Conservation (phyloP, 2,888 invertebrate genomes). For the Drosophila hamatofila region DNA sequence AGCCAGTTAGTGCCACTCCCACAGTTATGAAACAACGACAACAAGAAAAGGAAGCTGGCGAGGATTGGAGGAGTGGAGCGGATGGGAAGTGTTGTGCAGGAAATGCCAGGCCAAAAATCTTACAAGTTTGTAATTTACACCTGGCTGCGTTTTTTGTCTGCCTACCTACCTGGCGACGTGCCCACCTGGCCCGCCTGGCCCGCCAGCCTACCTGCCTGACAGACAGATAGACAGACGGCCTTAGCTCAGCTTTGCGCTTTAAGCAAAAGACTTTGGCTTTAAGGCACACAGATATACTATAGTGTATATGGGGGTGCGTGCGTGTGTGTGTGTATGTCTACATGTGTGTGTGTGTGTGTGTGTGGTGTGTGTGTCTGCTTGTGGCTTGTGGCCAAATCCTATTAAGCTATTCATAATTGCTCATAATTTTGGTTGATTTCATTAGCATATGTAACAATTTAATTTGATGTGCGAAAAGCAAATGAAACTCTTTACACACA, state of each 20-base stretch:
- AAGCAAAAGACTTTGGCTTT: conserved; percentile 25
- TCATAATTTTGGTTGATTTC: conserved; percentile 79
- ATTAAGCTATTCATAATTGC: conserved; percentile 77
- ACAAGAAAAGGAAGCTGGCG: conserved; percentile 1
- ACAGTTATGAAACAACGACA: neutral
- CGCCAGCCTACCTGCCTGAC: neutral
- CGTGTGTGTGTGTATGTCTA: neutral
- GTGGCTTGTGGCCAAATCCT: conserved; percentile 51
- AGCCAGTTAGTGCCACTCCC: conserved; percentile 1
- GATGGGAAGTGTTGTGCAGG: conserved; percentile 28
- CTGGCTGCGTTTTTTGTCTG: conserved; percentile 65
- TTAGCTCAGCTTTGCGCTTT: conserved; percentile 16
- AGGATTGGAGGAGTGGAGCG: neutral
- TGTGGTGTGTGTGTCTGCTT: conserved; percentile 3
- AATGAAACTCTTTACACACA: conserved; percentile 36
- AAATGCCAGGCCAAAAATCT: conserved; percentile 72
- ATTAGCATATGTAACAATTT: conserved; percentile 78
- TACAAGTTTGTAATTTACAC: conserved; percentile 78
- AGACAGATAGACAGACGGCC: neutral
- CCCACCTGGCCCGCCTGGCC: too few relatives aligned
- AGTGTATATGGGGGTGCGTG: too few relatives aligned
- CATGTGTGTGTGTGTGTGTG: neutral
- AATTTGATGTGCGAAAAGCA: conserved; percentile 70
- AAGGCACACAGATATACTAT: conserved; percentile 9
- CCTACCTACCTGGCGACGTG: conserved; percentile 11